Conservation (phyloP, 1,140 invertebrate species). For the Euwallacea similis region DNA sequence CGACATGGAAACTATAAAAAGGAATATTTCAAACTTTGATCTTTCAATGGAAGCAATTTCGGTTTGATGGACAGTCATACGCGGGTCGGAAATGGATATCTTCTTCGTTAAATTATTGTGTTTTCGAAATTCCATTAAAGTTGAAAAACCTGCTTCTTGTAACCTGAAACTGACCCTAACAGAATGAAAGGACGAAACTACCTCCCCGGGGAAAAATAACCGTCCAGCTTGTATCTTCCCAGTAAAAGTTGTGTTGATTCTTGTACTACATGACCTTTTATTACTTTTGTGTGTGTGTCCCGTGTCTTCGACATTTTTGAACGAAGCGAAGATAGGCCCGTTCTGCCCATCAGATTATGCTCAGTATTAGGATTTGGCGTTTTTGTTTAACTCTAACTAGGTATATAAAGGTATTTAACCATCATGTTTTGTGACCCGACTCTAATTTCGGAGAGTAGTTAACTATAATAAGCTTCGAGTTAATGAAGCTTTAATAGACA, state of each 20-base stretch:
- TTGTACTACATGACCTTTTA: neutral
- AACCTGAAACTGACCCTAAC: neutral
- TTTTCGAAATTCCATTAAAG: neutral
- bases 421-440: neutral
- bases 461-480: neutral
- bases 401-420: neutral
- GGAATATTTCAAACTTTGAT: constrained; percentile 8
- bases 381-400: neutral
- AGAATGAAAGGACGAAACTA: neutral
- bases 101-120: neutral
- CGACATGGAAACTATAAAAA: constrained; percentile 13
- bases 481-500: constrained; percentile 15
- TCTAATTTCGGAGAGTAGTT: neutral
- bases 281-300: too few species aligned
- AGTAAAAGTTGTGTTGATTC: neutral
- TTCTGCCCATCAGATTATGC: neutral
- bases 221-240: neutral
- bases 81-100: neutral
- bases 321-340: neutral
- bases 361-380: neutral
- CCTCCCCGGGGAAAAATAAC: neutral
- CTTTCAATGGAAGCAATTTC: constrained; percentile 4
- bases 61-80: neutral
- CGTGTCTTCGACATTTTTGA: too few species aligned
- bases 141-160: neutral